Conservation (phyloP, 1,140 invertebrate genomes). For the Drosophila truncata region DNA sequence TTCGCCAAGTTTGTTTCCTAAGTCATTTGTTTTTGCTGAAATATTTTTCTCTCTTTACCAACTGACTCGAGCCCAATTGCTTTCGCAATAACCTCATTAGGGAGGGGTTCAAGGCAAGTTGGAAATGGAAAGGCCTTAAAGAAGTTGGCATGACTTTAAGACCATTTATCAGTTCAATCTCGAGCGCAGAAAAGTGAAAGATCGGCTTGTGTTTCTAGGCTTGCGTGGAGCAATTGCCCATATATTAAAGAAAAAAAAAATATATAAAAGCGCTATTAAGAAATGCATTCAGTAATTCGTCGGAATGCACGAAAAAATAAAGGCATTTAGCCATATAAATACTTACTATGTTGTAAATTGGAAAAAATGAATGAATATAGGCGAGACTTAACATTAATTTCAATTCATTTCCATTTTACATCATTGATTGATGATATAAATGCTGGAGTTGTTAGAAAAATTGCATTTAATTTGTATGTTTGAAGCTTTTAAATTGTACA, state of each 20-base stretch:
- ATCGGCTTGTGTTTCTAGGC: conserved; percentile 6
- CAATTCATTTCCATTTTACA: neutral
- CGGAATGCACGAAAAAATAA: conserved; percentile 1
- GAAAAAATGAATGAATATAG: neutral
- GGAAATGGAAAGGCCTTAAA: conserved; percentile 15
- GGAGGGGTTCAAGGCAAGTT: conserved; percentile 11
- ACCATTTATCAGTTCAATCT: conserved; percentile 19
- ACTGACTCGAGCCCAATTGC: neutral
- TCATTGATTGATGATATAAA: neutral
- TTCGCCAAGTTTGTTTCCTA: conserved; percentile 58
- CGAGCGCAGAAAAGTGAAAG: conserved; percentile 53
- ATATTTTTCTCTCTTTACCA: neutral
- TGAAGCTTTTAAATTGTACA: neutral
- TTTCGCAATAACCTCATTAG: conserved; percentile 20
- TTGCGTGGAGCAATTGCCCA: neutral
- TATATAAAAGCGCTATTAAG: neutral
- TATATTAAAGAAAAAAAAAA: conserved; percentile 2
- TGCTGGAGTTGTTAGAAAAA: neutral
- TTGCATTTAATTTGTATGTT: neutral
- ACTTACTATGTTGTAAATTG: neutral
- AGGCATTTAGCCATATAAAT: neutral
- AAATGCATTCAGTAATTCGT: neutral
- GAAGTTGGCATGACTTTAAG: conserved; percentile 9
- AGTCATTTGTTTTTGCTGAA: conserved; percentile 63
- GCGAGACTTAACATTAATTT: neutral